phyloP scores from a whole-genome alignment of 2,888 invertebrate genomes.

The Theodoxus fluviatilis region DNA sequence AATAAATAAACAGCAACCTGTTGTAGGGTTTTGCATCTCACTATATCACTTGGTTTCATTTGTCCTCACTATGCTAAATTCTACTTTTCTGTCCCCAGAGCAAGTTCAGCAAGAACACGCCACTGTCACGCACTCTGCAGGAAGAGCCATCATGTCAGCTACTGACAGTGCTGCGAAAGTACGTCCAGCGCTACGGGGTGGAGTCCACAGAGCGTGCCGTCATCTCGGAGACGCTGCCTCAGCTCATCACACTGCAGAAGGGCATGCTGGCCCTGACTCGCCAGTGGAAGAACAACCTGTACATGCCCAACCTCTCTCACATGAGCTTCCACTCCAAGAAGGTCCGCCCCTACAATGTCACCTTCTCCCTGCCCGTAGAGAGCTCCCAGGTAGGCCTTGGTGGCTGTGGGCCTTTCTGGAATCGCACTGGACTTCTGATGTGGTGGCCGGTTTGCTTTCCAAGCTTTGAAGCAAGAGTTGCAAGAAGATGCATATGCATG shows the following conservation, averaged over 20 bases:
- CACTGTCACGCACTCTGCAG: constrained; percentile 86
- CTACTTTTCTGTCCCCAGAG: constrained; percentile 74
- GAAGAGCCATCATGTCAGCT: constrained; percentile 95
- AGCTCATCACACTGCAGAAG: constrained; percentile 85
- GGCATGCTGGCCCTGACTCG: constrained; percentile 94
- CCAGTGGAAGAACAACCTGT: constrained; percentile 95
- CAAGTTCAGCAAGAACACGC: constrained; percentile 82
- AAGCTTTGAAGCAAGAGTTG: too few species aligned
- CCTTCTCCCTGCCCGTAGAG: constrained; percentile 75
- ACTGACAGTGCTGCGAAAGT: constrained; percentile 85
- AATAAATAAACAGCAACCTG: too few species aligned
- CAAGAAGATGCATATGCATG: too few species aligned
- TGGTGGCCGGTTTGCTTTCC: too few species aligned
- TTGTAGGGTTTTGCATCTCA: too few species aligned
- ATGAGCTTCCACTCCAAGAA: constrained; percentile 78
- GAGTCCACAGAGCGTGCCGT: constrained; percentile 83
- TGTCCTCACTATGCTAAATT: too few species aligned
- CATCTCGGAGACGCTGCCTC: constrained; percentile 83
- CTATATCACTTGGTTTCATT: too few species aligned
- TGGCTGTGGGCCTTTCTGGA: too few species aligned
- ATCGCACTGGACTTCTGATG: too few species aligned
- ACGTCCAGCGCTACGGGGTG: constrained; percentile 77
- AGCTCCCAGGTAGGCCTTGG: too few species aligned
- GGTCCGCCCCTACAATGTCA: constrained; percentile 76
- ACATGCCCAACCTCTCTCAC: constrained; percentile 88